Evolutionary conservation across 2,797 vertebrate species (phyloP).

Genomic region (Apogon talboti): DNA sequence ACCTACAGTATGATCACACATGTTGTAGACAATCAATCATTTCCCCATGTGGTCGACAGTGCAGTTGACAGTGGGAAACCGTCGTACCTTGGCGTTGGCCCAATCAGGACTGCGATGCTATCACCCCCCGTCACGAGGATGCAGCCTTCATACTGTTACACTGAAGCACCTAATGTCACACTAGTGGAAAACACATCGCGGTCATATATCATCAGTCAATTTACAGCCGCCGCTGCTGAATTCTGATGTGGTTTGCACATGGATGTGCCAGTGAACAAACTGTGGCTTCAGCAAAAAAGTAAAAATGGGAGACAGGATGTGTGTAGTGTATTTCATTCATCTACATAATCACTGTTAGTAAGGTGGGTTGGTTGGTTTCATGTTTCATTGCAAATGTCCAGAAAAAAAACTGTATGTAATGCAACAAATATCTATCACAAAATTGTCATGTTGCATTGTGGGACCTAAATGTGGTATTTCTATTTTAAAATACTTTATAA

Average conservation of each 20-base stretch:
- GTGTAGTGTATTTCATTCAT: slow-evolving; percentile 3
- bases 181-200: slow-evolving; percentile 30
- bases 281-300: slow-evolving; percentile 6
- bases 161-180: slow-evolving; percentile 19
- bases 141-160: slow-evolving; percentile 26
- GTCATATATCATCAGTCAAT: slow-evolving; percentile 27
- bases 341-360: neutral
- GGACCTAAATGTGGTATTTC: no score
- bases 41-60: slow-evolving; percentile 33
- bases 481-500: no score
- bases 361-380: neutral
- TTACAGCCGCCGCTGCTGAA: slow-evolving; percentile 25
- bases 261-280: slow-evolving; percentile 11
- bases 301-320: neutral
- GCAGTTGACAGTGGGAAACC: slow-evolving; percentile 12
- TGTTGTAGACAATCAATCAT: slow-evolving; percentile 22
- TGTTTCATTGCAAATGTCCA: slow-evolving; percentile 2
- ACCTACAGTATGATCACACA: slow-evolving; percentile 18
- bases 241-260: slow-evolving; percentile 20
- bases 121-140: slow-evolving; percentile 31
- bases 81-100: slow-evolving; percentile 36
- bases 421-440: no score
- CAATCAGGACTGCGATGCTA: slow-evolving; percentile 12
- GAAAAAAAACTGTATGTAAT: neutral
- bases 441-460: no score